A percentile compares a stretch with the other conserved stretches of the same genome.
phyloP scores from a whole-genome alignment of 2,888 invertebrate genomes.

The Callinectes sapidus region DNA sequence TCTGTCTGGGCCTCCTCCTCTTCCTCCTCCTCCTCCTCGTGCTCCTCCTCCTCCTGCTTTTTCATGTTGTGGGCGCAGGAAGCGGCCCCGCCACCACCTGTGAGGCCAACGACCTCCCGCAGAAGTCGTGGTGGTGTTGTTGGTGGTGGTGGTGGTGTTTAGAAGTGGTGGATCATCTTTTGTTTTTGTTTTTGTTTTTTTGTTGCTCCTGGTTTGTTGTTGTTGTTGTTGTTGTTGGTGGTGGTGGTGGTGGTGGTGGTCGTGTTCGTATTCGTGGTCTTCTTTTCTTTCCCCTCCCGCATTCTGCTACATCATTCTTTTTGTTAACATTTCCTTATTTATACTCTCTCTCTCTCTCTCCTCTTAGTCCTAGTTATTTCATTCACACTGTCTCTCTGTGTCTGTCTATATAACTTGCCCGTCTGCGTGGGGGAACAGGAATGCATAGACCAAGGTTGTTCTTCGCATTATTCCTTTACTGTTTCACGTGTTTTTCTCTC shows the following conservation, averaged over 20 bases:
- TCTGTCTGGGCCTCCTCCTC: not conserved
- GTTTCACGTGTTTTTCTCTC: too few relatives aligned
- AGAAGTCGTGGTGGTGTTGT: not conserved
- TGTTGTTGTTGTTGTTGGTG: not conserved
- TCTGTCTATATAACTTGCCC: not conserved
- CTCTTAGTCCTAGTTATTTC: not conserved
- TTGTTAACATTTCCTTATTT: not conserved
- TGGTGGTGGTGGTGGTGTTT: slow-evolving; percentile 2
- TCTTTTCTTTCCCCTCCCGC: not conserved
- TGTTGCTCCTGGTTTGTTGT: not conserved
- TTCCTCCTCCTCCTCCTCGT: not conserved
- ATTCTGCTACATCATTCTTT: not conserved
- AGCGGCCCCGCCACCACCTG: slow-evolving; percentile 22
- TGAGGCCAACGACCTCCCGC: slow-evolving; percentile 5
- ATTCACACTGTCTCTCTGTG: not conserved
- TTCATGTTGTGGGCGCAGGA: slow-evolving; percentile 24
- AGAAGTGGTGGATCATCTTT: not conserved
- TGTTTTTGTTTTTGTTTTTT: not conserved
- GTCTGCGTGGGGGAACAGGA: too few relatives aligned
- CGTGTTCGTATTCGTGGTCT: not conserved
- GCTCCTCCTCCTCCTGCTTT: not conserved
- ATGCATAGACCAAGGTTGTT: too few relatives aligned
- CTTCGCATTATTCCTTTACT: too few relatives aligned
- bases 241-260: not conserved
- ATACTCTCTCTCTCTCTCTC: not conserved